Evolutionary conservation across 92 coral and sea anemone genomes (phyloP).

Genomic region (Phenganax stokvisi): DNA sequence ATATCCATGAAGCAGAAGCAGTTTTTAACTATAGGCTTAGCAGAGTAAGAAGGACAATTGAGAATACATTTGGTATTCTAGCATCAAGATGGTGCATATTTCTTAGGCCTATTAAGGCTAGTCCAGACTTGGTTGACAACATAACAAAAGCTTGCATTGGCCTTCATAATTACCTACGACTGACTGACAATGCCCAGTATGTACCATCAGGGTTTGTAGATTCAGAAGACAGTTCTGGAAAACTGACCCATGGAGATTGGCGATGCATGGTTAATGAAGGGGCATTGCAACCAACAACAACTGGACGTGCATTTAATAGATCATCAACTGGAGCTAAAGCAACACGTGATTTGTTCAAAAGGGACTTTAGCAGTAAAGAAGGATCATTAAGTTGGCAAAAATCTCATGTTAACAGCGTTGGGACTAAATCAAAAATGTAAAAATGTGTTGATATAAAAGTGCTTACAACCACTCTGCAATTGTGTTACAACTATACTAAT

Average conservation of each 20-base stretch:
- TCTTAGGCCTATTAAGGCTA: slow-evolving; percentile 33
- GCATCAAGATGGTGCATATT: slow-evolving; percentile 31
- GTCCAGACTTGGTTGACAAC: slow-evolving; percentile 19
- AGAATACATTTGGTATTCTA: slow-evolving; percentile 41
- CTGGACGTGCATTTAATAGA: too few relatives aligned
- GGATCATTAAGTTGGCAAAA: too few relatives aligned
- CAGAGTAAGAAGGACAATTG: slow-evolving; percentile 32
- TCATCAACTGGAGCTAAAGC: too few relatives aligned
- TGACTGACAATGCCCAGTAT: slow-evolving; percentile 32
- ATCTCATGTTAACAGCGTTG: too few relatives aligned
- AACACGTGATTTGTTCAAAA: too few relatives aligned
- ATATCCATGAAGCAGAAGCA: slow-evolving; percentile 7
- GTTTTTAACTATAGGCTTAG: slow-evolving; percentile 36
- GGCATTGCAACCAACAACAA: too few relatives aligned
- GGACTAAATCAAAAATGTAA: too few relatives aligned
- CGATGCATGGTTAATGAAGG: background rate
- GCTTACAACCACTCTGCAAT: too few relatives aligned
- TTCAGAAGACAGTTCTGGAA: slow-evolving; percentile 17
- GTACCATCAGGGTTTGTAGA: slow-evolving; percentile 34
- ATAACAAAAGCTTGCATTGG: slow-evolving; percentile 35
- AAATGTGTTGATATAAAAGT: too few relatives aligned
- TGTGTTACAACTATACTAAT: too few relatives aligned
- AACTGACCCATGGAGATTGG: slow-evolving; percentile 30
- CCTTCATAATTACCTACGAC: slow-evolving; percentile 34
- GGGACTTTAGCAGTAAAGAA: too few relatives aligned